phyloP scores from a whole-genome alignment of 2,113 vertebrate genomes.

The Protobothrops flavoviridis region DNA sequence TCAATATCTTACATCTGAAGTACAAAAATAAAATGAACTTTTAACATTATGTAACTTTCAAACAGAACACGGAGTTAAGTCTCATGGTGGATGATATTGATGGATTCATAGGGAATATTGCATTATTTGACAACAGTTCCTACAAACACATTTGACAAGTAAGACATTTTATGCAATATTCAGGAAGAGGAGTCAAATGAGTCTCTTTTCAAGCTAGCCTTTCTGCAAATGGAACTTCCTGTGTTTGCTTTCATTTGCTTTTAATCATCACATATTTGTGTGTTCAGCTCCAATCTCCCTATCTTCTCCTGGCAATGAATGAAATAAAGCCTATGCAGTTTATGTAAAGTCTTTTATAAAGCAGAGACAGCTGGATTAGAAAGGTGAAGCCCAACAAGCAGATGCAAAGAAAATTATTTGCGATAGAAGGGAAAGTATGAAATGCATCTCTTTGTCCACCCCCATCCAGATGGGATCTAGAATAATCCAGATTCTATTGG shows the following conservation, averaged over 20 bases:
- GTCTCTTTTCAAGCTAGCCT: neutral
- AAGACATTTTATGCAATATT: neutral
- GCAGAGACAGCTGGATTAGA: slow-evolving; percentile 59
- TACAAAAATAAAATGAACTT: neutral
- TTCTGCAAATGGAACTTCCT: neutral
- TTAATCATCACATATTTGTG: slow-evolving; percentile 12
- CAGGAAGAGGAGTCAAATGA: neutral
- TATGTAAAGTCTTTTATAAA: slow-evolving; percentile 50
- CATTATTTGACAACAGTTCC: neutral
- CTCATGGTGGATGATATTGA: neutral
- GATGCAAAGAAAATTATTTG: slow-evolving; percentile 54
- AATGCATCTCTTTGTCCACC: neutral
- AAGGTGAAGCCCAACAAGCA: slow-evolving; percentile 54
- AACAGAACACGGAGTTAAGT: neutral
- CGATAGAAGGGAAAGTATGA: slow-evolving; percentile 53
- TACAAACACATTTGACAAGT: neutral
- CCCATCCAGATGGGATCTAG: neutral
- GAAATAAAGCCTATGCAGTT: slow-evolving; percentile 32
- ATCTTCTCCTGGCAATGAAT: slow-evolving; percentile 5
- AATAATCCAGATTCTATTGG: neutral
- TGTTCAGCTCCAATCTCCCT: neutral
- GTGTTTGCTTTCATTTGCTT: neutral
- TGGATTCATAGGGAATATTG: neutral
- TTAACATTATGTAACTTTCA: neutral
- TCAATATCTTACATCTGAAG: neutral